Evolutionary conservation across 2,113 vertebrate genomes (phyloP).

Genomic region (Neopipo cinnamomea): DNA sequence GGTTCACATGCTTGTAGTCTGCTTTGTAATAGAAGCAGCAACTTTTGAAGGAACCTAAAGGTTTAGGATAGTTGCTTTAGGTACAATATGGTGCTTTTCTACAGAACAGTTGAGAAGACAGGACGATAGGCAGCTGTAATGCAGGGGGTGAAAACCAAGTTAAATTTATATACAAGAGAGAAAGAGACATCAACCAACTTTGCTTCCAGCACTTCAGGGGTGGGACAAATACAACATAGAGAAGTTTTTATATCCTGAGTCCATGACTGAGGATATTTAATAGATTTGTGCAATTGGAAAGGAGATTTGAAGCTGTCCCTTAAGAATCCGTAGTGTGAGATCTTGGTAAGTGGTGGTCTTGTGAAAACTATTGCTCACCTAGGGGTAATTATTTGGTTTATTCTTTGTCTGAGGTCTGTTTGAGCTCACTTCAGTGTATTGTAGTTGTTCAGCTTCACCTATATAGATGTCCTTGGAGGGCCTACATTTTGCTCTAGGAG

Average conservation of each 20-base stretch:
- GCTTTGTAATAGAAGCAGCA: background rate
- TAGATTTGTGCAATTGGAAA: background rate
- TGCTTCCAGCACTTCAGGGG: background rate
- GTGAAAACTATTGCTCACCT: background rate
- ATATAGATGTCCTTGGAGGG: background rate
- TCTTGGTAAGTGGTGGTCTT: background rate
- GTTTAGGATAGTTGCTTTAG: background rate
- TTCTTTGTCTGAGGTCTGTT: background rate
- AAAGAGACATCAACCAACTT: background rate
- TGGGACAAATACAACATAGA: background rate
- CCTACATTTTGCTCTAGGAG: background rate
- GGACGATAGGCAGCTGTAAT: background rate
- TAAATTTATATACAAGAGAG: background rate
- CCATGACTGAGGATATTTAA: background rate
- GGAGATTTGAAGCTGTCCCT: background rate
- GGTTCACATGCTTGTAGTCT: background rate
- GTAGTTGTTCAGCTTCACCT: background rate
- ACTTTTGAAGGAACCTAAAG: background rate
- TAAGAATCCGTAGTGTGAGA: background rate
- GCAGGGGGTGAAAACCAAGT: background rate
- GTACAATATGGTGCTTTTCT: background rate
- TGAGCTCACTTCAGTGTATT: background rate
- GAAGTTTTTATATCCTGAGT: background rate
- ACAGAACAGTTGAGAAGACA: background rate
- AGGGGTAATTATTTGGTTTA: background rate